Evolutionary conservation across 2,797 vertebrate genomes (phyloP).

Genomic region (Gephyroberyx darwinii): DNA sequence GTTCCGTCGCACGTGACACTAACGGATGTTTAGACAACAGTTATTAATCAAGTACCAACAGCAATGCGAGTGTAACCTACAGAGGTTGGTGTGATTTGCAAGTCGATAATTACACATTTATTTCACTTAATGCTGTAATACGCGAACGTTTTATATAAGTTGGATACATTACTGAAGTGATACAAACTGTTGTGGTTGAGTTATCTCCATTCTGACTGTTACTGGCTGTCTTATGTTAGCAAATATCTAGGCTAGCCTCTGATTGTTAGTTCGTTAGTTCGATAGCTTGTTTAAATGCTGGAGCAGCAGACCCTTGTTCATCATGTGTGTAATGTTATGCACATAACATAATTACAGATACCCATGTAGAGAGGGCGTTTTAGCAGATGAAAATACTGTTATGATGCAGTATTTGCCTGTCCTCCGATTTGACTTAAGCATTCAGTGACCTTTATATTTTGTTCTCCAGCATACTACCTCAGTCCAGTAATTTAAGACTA

Average conservation of each 20-base stretch:
- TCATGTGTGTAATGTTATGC: too few species aligned
- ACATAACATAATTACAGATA: too few species aligned
- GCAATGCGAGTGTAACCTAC: not conserved
- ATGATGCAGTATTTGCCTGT: not conserved
- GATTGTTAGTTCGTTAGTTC: not conserved
- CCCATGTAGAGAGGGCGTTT: not conserved
- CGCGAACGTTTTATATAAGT: conserved; percentile 1
- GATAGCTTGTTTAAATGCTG: not conserved
- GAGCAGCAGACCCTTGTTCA: too few species aligned
- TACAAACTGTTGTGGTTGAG: not conserved
- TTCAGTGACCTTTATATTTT: not conserved
- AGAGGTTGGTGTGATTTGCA: not conserved
- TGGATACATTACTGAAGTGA: conserved; percentile 19
- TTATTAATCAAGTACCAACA: not conserved
- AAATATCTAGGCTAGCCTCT: not conserved
- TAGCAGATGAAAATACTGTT: not conserved
- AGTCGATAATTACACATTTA: not conserved
- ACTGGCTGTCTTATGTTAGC: not conserved
- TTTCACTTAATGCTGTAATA: not conserved
- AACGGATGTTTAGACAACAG: conserved; percentile 13
- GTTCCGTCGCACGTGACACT: not conserved
- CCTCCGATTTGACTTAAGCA: not conserved
- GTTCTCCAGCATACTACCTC: too few species aligned
- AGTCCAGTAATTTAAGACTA: too few species aligned
- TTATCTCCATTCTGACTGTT: not conserved